Conservation (phyloP, 92 coral and sea anemone species). For the Siderastrea siderea region DNA sequence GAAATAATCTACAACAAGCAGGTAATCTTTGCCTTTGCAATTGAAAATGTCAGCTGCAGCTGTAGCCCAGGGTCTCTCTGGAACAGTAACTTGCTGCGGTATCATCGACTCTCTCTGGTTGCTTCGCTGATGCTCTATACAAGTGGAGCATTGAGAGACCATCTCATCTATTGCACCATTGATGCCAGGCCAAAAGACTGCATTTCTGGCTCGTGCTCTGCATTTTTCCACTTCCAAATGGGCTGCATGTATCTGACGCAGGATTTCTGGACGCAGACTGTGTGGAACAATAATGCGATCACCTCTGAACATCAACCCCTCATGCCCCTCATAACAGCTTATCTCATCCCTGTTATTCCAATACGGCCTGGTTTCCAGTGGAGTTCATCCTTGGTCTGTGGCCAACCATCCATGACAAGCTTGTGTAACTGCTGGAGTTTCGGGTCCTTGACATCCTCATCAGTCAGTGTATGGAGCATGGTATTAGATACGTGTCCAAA, state of each 20-base stretch:
- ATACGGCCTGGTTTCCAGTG: conserved; percentile 47
- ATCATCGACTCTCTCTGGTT: conserved; percentile 68
- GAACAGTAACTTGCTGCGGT: conserved; percentile 39
- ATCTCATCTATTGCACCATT: conserved; percentile 44
- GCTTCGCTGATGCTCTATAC: conserved; percentile 47
- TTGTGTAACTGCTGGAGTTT: conserved; percentile 39
- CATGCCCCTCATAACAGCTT: conserved; percentile 51
- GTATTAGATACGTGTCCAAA: conserved; percentile 13
- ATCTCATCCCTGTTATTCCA: conserved; percentile 60
- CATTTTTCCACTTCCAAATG: conserved; percentile 38
- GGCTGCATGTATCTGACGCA: conserved; percentile 39
- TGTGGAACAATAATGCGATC: conserved; percentile 45
- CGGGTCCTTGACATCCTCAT: conserved; percentile 39
- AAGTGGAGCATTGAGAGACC: conserved; percentile 44
- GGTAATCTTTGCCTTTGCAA: conserved; percentile 42
- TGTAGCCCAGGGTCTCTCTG: conserved; percentile 44
- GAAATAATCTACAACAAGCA: conserved; percentile 24
- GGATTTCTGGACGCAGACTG: conserved; percentile 46
- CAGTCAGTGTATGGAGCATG: conserved; percentile 36
- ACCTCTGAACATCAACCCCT: conserved; percentile 47
- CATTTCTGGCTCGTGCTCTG: conserved; percentile 37
- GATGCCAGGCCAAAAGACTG: conserved; percentile 61
- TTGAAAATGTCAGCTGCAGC: conserved; percentile 44
- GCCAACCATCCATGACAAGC: conserved; percentile 59
- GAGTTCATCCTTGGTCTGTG: conserved; percentile 50